Conservation (phyloP, 2,888 invertebrate genomes). For the Scaptomyza parva region DNA sequence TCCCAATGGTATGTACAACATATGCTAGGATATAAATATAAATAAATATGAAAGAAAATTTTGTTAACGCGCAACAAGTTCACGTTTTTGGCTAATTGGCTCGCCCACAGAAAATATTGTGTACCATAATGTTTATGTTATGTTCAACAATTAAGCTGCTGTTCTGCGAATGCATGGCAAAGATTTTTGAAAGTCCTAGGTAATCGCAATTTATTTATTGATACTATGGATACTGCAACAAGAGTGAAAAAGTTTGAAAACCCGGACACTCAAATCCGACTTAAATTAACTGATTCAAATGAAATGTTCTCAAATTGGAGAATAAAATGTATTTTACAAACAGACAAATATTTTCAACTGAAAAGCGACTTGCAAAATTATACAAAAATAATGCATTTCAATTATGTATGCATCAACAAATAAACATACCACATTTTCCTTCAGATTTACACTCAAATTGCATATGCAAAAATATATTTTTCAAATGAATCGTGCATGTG, state of each 20-base stretch:
- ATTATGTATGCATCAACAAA: background rate
- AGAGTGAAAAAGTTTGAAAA: background rate
- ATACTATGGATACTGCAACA: background rate
- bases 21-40: constrained; percentile 11
- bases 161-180: background rate
- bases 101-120: background rate
- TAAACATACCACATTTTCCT: background rate
- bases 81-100: constrained; percentile 29
- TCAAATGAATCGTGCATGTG: background rate
- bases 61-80: constrained; percentile 11
- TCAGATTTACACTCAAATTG: background rate
- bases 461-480: background rate
- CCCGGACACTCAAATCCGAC: background rate
- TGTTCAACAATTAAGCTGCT: background rate
- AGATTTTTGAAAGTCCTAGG: background rate
- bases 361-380: background rate
- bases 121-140: background rate
- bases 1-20: constrained; percentile 25
- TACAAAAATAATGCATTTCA: background rate
- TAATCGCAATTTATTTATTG: background rate
- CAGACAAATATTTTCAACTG: background rate
- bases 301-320: background rate
- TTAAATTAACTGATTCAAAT: background rate
- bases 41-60: background rate
- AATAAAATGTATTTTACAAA: background rate